Evolutionary conservation across 2,888 invertebrate genomes (phyloP), one percentile per base, ranked within the genome.

Genomic region (Anthrax anthrax): DNA sequence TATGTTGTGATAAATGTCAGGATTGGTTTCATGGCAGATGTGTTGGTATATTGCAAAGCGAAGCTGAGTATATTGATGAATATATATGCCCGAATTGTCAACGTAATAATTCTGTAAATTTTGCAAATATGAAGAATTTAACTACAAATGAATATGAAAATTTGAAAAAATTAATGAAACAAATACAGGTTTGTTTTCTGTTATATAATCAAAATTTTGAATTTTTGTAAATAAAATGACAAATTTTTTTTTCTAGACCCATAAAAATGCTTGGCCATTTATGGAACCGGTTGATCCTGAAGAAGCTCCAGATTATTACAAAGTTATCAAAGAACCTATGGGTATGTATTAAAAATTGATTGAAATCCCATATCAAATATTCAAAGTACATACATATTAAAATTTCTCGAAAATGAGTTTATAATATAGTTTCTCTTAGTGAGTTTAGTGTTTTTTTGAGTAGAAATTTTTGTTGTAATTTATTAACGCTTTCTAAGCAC

Each of bases 21-120:
- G 96, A 94, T 69, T 98, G 98, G 98, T 97, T 95, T 72, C 97
- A 97, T 67, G 96, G 96, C 9, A 78, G 89, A 48, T 97, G 97
- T 69, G 96, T 97, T 39, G 96, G 96, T 37, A 89, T 94, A 59
- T 70, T 91, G 43, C 91, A 90, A 61, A 87, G 88, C 4, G 92
- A 92, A 64, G 95, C 92, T 18, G 90, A 94, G 62, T 85, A 85
- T 57, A 90, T 96, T 56, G 95, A 94, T 60, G 91, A 92, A 58
- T 98, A 97, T 62, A 81, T 91, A 55, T 97, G 97, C 72, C 97
- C 97, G 0, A 86, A 86, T 64, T 97, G 97, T 70, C 88, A 91
- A 64, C 78, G 86, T 56, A 87, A 90, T 64, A 87, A 86, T 55
- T 81, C 84, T 16, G 84, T 89, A 18, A 92, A 91, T 71, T 82